Base-by-base conservation (phyloP, 2,888 invertebrate species). In the Hirtodrosophila histrioides region DNA sequence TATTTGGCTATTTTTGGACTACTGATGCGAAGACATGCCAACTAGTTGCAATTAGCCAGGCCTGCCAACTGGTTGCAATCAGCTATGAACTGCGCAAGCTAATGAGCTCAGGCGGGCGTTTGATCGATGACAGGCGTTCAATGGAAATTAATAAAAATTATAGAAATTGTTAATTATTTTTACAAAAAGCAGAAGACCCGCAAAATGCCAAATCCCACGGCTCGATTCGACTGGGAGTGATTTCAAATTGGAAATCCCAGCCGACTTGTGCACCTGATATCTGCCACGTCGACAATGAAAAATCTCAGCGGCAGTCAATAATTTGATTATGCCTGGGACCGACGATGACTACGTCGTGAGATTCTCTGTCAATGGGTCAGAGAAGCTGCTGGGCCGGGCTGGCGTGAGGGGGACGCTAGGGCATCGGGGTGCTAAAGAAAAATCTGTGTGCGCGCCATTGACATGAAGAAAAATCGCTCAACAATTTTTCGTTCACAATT, bases 401-500 rank as follows among this genome's bases (percentile, higher is more conserved):
- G 55, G 39, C 45, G 53, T 11, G 9, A 33, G 8, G 37, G 3
- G 5, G 41, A 36, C 35, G 35, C 8, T 31, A 48, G 58, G 50
- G n/a, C 27, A 24, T 12, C 7, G 46, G 40, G 67, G 65, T 69
- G 72, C 29, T 50, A 70, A 77, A 67, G 86, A 86, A 75, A 88
- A 83, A 80, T 84, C 69, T 60, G 48, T 60, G 66, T 72, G 69
- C 71, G 77, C 75, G 55, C 53, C 55, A 70, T 70, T 77, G 88
- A 89, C 88, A 81, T 58, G 65, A 86, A 75, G 87, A 89, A 84
- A 84, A 86, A 90, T 90, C 76, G 81, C 75, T 77, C 73, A 84
- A 86, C 86, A 85, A 87, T 89, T 85, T 88, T 77, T 70, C 72
- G 68, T 81, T 81, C 78, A 80, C 81, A 73, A 75, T 63, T 75